Percentiles rank a stretch among this genome's conserved stretches.
Evolutionary conservation across 2,113 vertebrate genomes (phyloP).

Genomic region (Paraplagusia blochii): DNA sequence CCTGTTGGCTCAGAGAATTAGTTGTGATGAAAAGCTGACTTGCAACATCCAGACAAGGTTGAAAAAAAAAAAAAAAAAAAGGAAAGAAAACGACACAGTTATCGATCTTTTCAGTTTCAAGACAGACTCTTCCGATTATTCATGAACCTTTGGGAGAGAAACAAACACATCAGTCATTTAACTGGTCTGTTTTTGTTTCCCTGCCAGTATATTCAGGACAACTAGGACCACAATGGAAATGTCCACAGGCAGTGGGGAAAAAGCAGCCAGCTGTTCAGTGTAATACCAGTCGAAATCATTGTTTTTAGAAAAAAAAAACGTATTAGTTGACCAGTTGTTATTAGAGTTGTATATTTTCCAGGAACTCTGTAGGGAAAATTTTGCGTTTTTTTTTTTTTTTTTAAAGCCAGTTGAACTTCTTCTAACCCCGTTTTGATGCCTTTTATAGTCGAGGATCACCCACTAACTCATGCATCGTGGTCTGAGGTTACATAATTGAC

Average conservation of each 20-base stretch:
- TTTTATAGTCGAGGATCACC: slow-evolving; percentile 66
- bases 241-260: neutral
- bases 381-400: slow-evolving; percentile 39
- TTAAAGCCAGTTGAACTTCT: slow-evolving; percentile 31
- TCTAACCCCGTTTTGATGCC: slow-evolving; percentile 45
- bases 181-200: neutral
- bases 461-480: slow-evolving; percentile 29
- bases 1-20: too few relatives aligned
- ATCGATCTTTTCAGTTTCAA: too few relatives aligned
- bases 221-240: neutral
- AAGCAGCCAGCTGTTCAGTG: too few relatives aligned
- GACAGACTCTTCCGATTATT: neutral
- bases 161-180: neutral
- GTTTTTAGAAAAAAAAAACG: too few relatives aligned
- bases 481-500: slow-evolving; percentile 49
- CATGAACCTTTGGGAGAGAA: neutral
- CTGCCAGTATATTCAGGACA: neutral
- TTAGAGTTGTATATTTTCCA: too few relatives aligned
- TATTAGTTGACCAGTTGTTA: too few relatives aligned
- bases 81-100: too few relatives aligned
- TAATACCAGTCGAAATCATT: too few relatives aligned
- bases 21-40: too few relatives aligned
- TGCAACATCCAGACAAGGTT: too few relatives aligned
- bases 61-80: too few relatives aligned
- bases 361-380: too few relatives aligned